These are phyloP conservation scores for Capricornis sumatraensis DNA, from an alignment of 2,113 vertebrate species.

Conservation along the genomic window DNA sequence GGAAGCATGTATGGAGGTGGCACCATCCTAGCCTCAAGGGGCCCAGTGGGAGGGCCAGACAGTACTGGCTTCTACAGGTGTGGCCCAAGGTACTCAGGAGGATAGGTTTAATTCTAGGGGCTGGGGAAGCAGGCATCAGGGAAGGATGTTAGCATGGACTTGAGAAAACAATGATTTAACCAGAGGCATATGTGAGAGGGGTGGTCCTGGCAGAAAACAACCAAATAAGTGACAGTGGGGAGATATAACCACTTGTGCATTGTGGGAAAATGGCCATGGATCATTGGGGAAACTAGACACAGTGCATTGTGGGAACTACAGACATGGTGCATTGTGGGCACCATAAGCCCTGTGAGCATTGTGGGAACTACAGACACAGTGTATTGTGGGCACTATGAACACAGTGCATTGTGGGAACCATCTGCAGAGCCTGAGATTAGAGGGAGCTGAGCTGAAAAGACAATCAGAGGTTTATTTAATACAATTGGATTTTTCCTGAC, in stretches of 20 bases:
- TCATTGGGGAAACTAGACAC: not conserved
- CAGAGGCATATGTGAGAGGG: accelerated
- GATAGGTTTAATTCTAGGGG: accelerated
- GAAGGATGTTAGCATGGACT: not conserved
- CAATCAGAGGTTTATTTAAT: too few relatives aligned
- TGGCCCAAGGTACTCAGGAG: not conserved
- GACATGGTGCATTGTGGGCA: not conserved
- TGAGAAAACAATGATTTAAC: not conserved
- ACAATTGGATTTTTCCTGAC: not conserved
- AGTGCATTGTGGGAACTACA: not conserved
- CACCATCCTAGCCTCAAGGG: not conserved
- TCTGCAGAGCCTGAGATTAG: not conserved
- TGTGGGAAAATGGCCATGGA: not conserved
- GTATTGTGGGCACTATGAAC: not conserved
- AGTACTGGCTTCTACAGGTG: not conserved
- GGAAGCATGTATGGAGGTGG: not conserved
- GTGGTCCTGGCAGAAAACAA: not conserved
- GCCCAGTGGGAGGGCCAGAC: not conserved
- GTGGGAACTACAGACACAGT: not conserved
- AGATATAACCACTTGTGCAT: not conserved
- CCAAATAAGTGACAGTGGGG: accelerated
- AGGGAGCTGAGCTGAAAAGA: not conserved
- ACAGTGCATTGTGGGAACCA: not conserved
- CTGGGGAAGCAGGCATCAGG: accelerated
- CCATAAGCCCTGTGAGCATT: not conserved